Evolutionary conservation across 2,888 invertebrate species (phyloP), one percentile per base, ranked within the genome.

Genomic region (Cantharis rustica): DNA sequence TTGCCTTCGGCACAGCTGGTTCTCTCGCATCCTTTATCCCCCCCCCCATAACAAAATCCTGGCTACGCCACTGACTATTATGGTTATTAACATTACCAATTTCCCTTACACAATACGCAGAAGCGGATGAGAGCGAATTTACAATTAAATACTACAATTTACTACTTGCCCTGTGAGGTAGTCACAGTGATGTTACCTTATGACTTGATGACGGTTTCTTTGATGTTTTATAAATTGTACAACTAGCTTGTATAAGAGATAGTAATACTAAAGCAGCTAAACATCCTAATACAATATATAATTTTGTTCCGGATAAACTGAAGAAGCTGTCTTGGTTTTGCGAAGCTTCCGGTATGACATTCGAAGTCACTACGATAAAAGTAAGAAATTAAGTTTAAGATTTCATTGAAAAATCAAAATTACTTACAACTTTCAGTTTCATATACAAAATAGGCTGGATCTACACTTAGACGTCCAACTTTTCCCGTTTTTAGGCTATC

Each of bases 241-340:
- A 96, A 71, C 90, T 92, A 0, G 96, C 96, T 89, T 97, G 97
- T 68, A 97, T 89, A 11, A 96, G 83, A 0, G 95, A 95, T 62
- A 97, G 91, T 16, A 96, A 89, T 31, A 96, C 89, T 64, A 97
- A 88, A 0, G 96, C 96, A 0, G 91, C 93, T 75, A 96, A 93
- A 82, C 96, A 95, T 9, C 94, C 96, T 76, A 95, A 89, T 63
- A 96, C 95, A 78, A 95, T 93, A 90, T 95, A 96, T 77, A 96
- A 89, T 84, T 95, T 95, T 15, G 93, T 92, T 84, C 93, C 92
- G 0, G 94, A 92, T 68, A 94, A 86, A 69, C 91, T 91, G 88
- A 91, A 94, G 90, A 90, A 94, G 61, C 87, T 84, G 26, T 88
- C 73, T 83, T 82, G 88, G 3, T 87, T 87, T 16, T 88, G 86